Evolutionary conservation across 2,113 vertebrate species (phyloP).

Genomic region (Actenoides hombroni): DNA sequence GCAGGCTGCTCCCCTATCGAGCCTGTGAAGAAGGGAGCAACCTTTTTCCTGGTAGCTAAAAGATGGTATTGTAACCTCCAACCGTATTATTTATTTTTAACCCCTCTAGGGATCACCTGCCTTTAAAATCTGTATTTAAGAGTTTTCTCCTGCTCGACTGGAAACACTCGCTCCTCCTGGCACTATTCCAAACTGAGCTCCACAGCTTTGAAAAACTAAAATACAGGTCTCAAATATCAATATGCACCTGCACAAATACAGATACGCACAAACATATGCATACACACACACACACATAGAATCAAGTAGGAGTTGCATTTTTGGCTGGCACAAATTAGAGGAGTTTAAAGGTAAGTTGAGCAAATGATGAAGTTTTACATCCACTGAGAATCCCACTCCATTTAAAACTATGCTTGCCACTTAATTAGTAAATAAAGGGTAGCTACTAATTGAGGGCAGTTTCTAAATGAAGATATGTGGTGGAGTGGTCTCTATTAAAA

Average conservation of each 20-base stretch:
- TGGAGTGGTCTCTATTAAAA: slow-evolving; percentile 1
- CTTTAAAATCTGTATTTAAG: slow-evolving; percentile 48
- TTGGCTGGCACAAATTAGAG: not conserved
- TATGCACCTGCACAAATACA: slow-evolving; percentile 20
- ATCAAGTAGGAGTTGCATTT: not conserved
- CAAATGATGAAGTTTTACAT: not conserved
- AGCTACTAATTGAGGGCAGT: slow-evolving; percentile 39
- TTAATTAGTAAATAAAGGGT: slow-evolving; percentile 34
- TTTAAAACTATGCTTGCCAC: not conserved
- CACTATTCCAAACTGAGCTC: slow-evolving; percentile 12
- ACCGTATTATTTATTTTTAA: slow-evolving; percentile 38
- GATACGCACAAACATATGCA: not conserved
- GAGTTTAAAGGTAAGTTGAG: not conserved
- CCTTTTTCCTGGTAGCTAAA: slow-evolving; percentile 21
- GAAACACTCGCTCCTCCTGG: slow-evolving; percentile 18
- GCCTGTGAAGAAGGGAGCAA: not conserved
- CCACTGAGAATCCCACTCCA: not conserved
- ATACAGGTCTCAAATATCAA: not conserved
- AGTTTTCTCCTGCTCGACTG: slow-evolving; percentile 1
- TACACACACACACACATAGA: not conserved
- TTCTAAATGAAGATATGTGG: slow-evolving; percentile 39
- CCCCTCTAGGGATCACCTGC: slow-evolving; percentile 52
- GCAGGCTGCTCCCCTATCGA: not conserved
- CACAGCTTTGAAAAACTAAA: slow-evolving; percentile 21
- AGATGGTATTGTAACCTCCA: slow-evolving; percentile 14